Evolutionary conservation across 1,140 invertebrate species (phyloP), one percentile per base, ranked within the genome.

Genomic region (Elymnias hypermnestra): DNA sequence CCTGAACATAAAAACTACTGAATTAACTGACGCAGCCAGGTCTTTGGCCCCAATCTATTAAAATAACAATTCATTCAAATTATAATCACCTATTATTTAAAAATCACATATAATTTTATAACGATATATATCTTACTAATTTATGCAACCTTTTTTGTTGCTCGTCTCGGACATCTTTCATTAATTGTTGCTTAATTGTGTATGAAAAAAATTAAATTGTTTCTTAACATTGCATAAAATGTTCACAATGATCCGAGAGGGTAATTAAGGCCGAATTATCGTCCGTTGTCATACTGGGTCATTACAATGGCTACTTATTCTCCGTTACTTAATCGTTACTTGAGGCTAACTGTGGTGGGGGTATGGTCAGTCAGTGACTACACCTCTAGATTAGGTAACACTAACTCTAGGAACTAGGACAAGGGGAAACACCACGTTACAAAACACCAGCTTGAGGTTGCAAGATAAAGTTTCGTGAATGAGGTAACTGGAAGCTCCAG

Each of bases 111-210:
- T 25, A 33, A 39, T 47, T 36, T 38, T 41, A 50, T 43, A 43
- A 50, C 29, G 35, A 22, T 39, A 37, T 6, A 21, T 43, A 39
- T 40, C 29, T 21, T 14, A 23, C 35, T 51, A 44, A 51, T 51
- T 29, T 51, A 51, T 51, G 38, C 46, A 41, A 19, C 25, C 25
- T 44, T 31, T 26, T 47, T 47, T 47, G 44, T 25, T 18, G 21
- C 25, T 17, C 28, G 26, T 44, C 40, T 5, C 40, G 25, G 28
- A 39, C 23, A 15, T 51, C 42, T 39, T 45, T 44, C 47, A 44
- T 57, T 57, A 57, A 47, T 46, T 25, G 41, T 33, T 45, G 49
- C 54, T 57, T 53, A 57, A 57, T 57, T 57, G 50, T 53, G 42
- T 57, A 45, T 45, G 44, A 42, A 42, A 45, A 44, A 57, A 44